Conservation (phyloP, 2,113 vertebrate species). For the Heliornis fulica region DNA sequence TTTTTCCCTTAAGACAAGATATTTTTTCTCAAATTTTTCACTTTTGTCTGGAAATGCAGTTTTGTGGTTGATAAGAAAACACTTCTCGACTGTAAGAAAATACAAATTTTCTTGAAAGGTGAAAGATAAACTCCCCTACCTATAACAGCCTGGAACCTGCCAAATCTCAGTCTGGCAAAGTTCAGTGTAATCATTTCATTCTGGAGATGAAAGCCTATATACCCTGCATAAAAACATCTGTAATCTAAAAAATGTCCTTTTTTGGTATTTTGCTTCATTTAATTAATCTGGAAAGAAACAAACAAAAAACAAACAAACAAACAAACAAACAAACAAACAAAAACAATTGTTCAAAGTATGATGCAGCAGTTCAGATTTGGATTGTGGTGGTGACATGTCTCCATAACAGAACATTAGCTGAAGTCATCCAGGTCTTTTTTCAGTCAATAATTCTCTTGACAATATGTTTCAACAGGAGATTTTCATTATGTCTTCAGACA, state of each 20-base stretch:
- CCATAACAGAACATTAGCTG: neutral
- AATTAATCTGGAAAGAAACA: neutral
- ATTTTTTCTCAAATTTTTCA: neutral
- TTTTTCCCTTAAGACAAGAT: neutral
- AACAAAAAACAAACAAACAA: neutral
- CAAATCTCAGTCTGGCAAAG: neutral
- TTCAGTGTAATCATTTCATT: neutral
- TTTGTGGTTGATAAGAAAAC: neutral
- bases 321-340: neutral
- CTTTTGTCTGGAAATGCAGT: neutral
- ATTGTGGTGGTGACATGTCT: neutral
- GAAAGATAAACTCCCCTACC: neutral
- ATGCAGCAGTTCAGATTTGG: neutral
- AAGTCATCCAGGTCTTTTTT: neutral
- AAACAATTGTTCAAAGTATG: neutral
- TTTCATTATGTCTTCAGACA: neutral
- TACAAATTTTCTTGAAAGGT: neutral
- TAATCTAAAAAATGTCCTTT: neutral
- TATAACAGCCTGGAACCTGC: neutral
- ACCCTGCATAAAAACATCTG: neutral
- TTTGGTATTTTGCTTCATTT: neutral
- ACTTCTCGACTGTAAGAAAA: neutral
- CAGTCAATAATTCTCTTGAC: neutral
- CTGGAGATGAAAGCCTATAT: neutral
- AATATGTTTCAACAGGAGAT: neutral